Conservation (phyloP, 2,797 vertebrate species). For the Amniataba percoides region DNA sequence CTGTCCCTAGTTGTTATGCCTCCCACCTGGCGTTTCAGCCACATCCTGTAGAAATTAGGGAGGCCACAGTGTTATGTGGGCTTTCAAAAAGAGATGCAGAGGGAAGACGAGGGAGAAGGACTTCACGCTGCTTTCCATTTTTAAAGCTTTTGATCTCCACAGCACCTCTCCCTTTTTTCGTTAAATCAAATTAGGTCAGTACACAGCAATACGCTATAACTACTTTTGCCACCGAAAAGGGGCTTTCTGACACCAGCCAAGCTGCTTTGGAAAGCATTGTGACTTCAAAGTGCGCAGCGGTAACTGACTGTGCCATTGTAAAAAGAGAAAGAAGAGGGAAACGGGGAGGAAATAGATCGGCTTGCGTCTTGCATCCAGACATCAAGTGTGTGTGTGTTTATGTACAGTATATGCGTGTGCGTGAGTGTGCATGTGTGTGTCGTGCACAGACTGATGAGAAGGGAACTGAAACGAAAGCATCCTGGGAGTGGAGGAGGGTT, state of each 20-base stretch:
- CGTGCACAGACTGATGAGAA: conserved; percentile 47
- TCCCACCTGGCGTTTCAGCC: conserved; percentile 56
- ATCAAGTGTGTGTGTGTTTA: conserved; percentile 22
- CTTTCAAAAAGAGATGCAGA: conserved; percentile 55
- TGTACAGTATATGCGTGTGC: conserved; percentile 35
- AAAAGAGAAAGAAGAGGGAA: conserved; percentile 37
- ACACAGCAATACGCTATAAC: conserved; percentile 61
- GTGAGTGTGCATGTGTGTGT: conserved; percentile 12
- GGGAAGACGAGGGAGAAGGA: conserved; percentile 47
- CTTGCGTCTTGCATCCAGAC: conserved; percentile 40
- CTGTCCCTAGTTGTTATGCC: conserved; percentile 50
- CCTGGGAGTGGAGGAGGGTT: conserved; percentile 55
- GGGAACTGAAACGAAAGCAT: conserved; percentile 51
- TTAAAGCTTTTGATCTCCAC: conserved; percentile 69
- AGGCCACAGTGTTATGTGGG: conserved; percentile 34
- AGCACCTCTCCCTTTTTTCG: conserved; percentile 70
- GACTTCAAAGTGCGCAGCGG: conserved; percentile 72
- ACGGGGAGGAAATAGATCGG: conserved; percentile 31
- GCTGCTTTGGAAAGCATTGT: conserved; percentile 41
- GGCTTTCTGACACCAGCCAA: conserved; percentile 55
- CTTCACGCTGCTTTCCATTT: conserved; percentile 64
- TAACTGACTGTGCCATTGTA: conserved; percentile 38
- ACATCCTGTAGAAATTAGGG: conserved; percentile 40
- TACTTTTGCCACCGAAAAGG: conserved; percentile 47
- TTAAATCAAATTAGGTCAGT: conserved; percentile 75